phyloP scores from a whole-genome alignment of 64 coral and sea anemone genomes.

The Astreopora myriophthalma region DNA sequence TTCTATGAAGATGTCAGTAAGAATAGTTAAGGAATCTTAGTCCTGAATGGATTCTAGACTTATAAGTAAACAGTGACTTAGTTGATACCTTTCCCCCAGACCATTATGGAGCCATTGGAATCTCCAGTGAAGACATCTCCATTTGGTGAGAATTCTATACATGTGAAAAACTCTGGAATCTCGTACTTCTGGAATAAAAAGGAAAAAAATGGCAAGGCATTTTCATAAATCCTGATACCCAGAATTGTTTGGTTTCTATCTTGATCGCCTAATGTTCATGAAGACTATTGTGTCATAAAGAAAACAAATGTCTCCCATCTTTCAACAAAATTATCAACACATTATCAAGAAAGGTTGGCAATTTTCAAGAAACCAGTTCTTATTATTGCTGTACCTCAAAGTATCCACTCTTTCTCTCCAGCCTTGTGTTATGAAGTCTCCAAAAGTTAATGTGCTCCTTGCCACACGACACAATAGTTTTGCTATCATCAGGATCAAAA shows the following conservation, averaged over 20 bases:
- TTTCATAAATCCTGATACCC: too few species aligned
- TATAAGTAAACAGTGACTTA: too few species aligned
- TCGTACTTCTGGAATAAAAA: conserved; percentile 58
- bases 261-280: too few species aligned
- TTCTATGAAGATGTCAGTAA: too few species aligned
- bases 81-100: conserved; percentile 89
- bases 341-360: too few species aligned
- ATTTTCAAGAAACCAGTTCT: too few species aligned
- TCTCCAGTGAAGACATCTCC: conserved; percentile 86
- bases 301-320: too few species aligned
- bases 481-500: conserved; percentile 84
- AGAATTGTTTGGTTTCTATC: too few species aligned
- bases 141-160: conserved; percentile 87
- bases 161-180: conserved; percentile 79
- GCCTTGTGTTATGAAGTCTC: conserved; percentile 77
- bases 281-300: too few species aligned
- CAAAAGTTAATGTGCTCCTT: conserved; percentile 90
- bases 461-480: conserved; percentile 78
- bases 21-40: too few species aligned
- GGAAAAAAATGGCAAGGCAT: not conserved
- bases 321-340: too few species aligned
- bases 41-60: too few species aligned
- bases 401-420: conserved; percentile 85
- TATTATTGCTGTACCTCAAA: conserved; percentile 66
- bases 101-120: conserved; percentile 81